Base-by-base conservation (phyloP, 2,797 vertebrate genomes). In the Gymnoscopelus braueri region DNA sequence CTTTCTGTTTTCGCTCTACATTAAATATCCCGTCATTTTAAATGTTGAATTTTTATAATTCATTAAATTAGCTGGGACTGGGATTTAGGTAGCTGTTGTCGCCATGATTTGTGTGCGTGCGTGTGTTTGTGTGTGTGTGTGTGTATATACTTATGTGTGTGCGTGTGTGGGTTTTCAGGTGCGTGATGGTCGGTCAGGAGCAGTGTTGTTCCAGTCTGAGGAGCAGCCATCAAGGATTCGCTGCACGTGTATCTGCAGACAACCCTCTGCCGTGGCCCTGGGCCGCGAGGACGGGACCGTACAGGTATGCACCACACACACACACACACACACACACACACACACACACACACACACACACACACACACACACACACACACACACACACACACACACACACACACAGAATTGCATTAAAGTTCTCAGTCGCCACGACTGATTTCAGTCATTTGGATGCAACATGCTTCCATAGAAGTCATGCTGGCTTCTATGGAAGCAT, bases 231-330 rank as follows among this genome's bases (percentile, higher is more conserved):
- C 91, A 9, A 91, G 93, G 60, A 94, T 98, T 74, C 94, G 94
- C 13, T 96, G 95, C 68, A 96, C 95, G 32, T 95, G 95, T 63
- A 70, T 99, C 72, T 94, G 92, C 84, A 85, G 81, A 55, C 77
- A 92, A 73, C 87, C 91, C 49, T 84, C 88, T 29, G 86, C 89
- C 13, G 87, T 95, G 58, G 95, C 84, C 0, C 90, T 95, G 76
- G 97, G 96, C 59, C 90, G 90, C 14, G 94, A 95, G 56, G 89
- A 89, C 24, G 96, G 96, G 67, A 83, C 86, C 11, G 81, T 96
- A 53, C 87, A 95, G 96, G 95, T 96, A 92, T 60, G 60, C 32
- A 58, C 9, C 9, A 0, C 14, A 24, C 23, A 55, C 51, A 24
- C 56, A 66, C 39, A 39, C 13, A 29, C 26, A 52, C 24, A 13